These are phyloP conservation scores for Lanistes nyassanus DNA, from an alignment of 1,140 invertebrate genomes.

Conservation along the genomic window DNA sequence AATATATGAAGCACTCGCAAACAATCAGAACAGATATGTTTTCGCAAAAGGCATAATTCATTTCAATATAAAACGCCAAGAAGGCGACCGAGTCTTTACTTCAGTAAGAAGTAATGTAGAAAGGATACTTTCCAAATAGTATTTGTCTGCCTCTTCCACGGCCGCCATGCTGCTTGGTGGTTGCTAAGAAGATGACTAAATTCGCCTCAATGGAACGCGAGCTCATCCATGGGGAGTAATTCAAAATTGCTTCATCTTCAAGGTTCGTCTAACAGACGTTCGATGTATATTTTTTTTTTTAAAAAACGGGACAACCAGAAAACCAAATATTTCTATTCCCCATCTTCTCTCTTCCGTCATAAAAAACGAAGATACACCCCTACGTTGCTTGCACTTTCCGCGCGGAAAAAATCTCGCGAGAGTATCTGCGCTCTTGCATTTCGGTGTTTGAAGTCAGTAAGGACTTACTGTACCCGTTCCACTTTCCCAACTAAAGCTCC, in stretches of 20 bases:
- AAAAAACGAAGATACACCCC: too few relatives aligned
- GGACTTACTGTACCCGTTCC: too few relatives aligned
- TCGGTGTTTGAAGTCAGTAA: too few relatives aligned
- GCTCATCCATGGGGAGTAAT: background rate
- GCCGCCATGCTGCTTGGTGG: constrained; percentile 43
- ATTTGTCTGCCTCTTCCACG: constrained; percentile 48
- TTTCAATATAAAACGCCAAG: background rate
- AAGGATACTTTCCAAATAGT: constrained; percentile 55
- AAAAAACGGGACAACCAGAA: background rate
- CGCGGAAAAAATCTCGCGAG: too few relatives aligned
- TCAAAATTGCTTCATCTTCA: background rate
- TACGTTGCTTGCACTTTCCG: too few relatives aligned
- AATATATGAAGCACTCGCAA: background rate
- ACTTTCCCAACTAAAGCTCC: too few relatives aligned
- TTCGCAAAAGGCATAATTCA: background rate
- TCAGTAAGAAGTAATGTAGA: background rate
- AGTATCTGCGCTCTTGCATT: too few relatives aligned
- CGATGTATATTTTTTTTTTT: background rate
- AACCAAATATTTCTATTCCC: background rate
- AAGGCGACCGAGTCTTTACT: background rate
- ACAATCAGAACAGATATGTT: background rate
- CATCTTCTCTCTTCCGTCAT: too few relatives aligned
- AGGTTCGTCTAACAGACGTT: too few relatives aligned
- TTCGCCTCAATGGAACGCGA: background rate
- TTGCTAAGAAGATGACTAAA: constrained; percentile 22